phyloP scores from a whole-genome alignment of 2,113 vertebrate genomes.

The Podarcis cretensis region DNA sequence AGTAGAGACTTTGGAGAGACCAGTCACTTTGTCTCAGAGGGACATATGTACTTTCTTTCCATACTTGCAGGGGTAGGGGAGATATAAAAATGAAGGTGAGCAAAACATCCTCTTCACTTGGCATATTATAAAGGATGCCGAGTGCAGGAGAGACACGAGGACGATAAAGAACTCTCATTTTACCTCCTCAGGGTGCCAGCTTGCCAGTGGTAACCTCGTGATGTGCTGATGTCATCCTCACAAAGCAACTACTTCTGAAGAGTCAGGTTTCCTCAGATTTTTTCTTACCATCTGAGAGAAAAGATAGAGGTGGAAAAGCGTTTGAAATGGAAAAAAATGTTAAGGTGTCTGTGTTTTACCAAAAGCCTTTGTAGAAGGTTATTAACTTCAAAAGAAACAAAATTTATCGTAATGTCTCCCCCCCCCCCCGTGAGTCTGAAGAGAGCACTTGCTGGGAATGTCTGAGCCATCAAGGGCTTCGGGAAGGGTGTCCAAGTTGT shows the following conservation, averaged over 20 bases:
- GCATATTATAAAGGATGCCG: conserved; percentile 52
- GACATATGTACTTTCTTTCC: conserved; percentile 34
- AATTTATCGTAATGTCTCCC: conserved; percentile 59
- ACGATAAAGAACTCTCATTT: conserved; percentile 60
- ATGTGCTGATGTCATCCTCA: conserved; percentile 61
- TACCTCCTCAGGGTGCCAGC: conserved; percentile 63
- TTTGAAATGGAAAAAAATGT: conserved; percentile 66
- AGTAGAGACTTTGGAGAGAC: conserved; percentile 41
- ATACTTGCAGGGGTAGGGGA: not conserved
- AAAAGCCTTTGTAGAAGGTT: conserved; percentile 70
- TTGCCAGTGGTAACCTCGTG: conserved; percentile 60
- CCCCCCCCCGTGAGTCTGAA: conserved; percentile 54
- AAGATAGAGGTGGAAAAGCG: conserved; percentile 57
- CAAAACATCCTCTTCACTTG: conserved; percentile 60
- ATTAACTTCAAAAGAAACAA: conserved; percentile 77
- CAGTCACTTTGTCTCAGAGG: conserved; percentile 37
- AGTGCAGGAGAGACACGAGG: conserved; percentile 55
- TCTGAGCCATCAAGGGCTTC: conserved; percentile 49
- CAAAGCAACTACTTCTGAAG: conserved; percentile 71
- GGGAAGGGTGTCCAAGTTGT: conserved; percentile 47
- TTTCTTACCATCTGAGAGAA: conserved; percentile 55
- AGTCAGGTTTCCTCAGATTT: conserved; percentile 66
- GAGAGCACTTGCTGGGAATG: conserved; percentile 54
- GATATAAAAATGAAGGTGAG: conserved; percentile 53
- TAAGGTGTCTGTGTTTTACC: conserved; percentile 69